These are phyloP conservation scores for Porites lobata DNA, from an alignment of 92 coral and sea anemone species.

Conservation along the genomic window DNA sequence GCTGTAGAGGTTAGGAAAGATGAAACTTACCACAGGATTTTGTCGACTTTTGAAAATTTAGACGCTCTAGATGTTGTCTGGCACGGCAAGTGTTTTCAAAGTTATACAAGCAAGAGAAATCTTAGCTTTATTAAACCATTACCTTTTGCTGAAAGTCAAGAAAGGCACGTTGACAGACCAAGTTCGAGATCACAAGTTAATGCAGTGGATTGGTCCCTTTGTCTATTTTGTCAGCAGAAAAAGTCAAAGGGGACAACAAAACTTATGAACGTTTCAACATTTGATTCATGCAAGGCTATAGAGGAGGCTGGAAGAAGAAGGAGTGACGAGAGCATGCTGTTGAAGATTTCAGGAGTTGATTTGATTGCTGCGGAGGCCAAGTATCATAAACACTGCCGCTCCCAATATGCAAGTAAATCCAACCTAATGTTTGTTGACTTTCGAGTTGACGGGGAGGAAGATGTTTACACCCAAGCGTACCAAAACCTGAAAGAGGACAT, in stretches of 20 bases:
- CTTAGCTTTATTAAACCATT: no score
- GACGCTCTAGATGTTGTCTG: slow-evolving; percentile 36
- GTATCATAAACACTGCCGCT: slow-evolving; percentile 46
- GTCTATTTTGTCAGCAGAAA: slow-evolving; percentile 29
- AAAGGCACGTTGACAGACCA: not conserved
- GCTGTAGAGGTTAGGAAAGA: slow-evolving; percentile 38
- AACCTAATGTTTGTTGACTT: slow-evolving; percentile 21
- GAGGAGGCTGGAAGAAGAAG: slow-evolving; percentile 39
- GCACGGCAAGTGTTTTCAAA: slow-evolving; percentile 48
- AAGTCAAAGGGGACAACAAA: slow-evolving; percentile 21
- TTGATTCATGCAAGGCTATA: slow-evolving; percentile 41
- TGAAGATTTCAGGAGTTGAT: slow-evolving; percentile 30
- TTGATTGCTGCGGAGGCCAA: slow-evolving; percentile 52
- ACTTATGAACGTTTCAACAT: slow-evolving; percentile 31
- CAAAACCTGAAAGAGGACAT: slow-evolving; percentile 26
- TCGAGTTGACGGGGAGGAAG: slow-evolving; percentile 19
- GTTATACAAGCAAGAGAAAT: no score
- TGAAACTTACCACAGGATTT: slow-evolving; percentile 40
- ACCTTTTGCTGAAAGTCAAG: no score
- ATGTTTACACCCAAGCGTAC: slow-evolving; percentile 47
- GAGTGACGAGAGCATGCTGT: slow-evolving; percentile 36
- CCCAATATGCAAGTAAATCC: slow-evolving; percentile 6
- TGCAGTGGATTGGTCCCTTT: no score
- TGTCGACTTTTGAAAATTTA: slow-evolving; percentile 12
- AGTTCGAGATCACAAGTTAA: no score